phyloP scores from a whole-genome alignment of 2,888 invertebrate genomes.

The Acleris emargana region DNA sequence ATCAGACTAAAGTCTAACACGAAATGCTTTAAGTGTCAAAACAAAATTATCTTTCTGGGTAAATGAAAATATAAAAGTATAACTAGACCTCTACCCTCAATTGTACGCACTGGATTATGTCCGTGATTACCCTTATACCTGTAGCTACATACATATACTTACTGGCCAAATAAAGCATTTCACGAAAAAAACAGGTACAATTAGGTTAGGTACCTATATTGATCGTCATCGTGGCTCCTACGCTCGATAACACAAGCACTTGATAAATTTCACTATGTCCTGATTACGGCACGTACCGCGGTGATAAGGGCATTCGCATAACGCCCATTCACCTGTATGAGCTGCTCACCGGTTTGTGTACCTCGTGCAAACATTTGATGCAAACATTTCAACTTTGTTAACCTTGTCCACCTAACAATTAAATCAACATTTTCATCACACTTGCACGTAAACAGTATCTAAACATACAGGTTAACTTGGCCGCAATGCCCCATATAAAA shows the following conservation, averaged over 20 bases:
- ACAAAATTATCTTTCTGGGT: too few species aligned
- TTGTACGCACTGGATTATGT: too few species aligned
- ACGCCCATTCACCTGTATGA: slow-evolving; percentile 66
- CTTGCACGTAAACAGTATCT: too few species aligned
- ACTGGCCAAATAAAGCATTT: slow-evolving; percentile 15
- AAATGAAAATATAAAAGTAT: too few species aligned
- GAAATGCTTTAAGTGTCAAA: too few species aligned
- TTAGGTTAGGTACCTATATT: too few species aligned
- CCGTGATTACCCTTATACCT: too few species aligned
- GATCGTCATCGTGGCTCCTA: slow-evolving; percentile 49
- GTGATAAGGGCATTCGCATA: slow-evolving; percentile 57
- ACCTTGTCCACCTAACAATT: slow-evolving; percentile 4
- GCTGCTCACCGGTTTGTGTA: slow-evolving; percentile 66
- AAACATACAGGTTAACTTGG: too few species aligned
- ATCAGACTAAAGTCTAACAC: too few species aligned
- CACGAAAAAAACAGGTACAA: slow-evolving; percentile 44
- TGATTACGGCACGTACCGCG: slow-evolving; percentile 62
- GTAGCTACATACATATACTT: too few species aligned
- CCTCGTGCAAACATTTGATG: slow-evolving; percentile 50
- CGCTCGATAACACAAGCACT: slow-evolving; percentile 55
- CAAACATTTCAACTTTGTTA: slow-evolving; percentile 40
- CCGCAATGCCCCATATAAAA: too few species aligned
- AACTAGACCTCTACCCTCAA: too few species aligned
- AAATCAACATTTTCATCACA: not conserved
- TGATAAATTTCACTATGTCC: slow-evolving; percentile 61